Evolutionary conservation across 2,888 invertebrate genomes (phyloP), one percentile per base, ranked within the genome.

Genomic region (Salpingus planirostris): DNA sequence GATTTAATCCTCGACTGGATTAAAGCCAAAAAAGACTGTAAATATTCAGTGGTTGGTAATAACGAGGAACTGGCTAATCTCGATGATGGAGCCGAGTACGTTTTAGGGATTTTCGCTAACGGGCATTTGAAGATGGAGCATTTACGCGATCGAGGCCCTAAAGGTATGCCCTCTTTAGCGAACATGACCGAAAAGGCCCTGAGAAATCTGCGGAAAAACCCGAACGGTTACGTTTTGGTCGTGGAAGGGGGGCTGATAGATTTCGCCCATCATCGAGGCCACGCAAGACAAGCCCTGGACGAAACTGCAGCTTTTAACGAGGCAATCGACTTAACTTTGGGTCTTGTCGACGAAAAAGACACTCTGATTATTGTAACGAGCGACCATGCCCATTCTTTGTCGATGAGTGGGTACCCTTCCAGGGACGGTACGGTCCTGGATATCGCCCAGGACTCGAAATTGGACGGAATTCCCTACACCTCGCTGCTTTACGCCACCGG

Each of bases 181-280:
- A 76, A 86, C 13, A 90, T 91, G 90, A 84, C 85, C 0, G 65
- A 70, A 37, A 76, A 78, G 2, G 87, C 90, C 0, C 70, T 91
- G 3, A 74, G 78, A 55, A 70, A 87, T 11, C 62, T 90, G 8
- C 58, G 60, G 27, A 78, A 75, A 41, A 70, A 75, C 15, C 64
- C 71, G 1, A 75, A 80, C 28, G 89, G 81, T 33, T 88, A 78
- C 51, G 49, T 42, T 23, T 46, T 54, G 22, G 42, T 81, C 80
- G 78, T 89, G 13, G 89, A 89, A 69, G 87, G 87, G 6, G 90
- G 89, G 1, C 72, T 85, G 50, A 86, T 91, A 39, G 90, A 91
- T 62, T 79, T 79, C 59, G 87, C 84, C 0, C 89, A 91, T 59
- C 95, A 95, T 60, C 71, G 81, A 1, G 87, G 87, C 10, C 73